Evolutionary conservation across 2,797 vertebrate species (phyloP).

Genomic region (Acanthiza pusilla): DNA sequence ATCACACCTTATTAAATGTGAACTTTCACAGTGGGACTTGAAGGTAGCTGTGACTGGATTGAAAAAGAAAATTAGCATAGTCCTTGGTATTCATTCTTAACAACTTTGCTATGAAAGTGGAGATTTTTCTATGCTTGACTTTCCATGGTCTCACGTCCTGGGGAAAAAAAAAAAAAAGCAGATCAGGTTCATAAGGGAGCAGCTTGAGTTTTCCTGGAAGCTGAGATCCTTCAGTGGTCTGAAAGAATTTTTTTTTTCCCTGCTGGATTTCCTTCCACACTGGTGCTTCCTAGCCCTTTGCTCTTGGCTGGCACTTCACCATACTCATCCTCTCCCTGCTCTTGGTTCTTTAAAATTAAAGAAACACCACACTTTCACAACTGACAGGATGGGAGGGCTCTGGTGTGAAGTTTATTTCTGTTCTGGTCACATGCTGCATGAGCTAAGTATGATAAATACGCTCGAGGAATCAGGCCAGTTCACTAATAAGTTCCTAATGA

Average conservation of each 20-base stretch:
- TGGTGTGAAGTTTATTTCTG: slow-evolving; percentile 54
- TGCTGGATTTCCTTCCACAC: neutral
- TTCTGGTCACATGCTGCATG: slow-evolving; percentile 23
- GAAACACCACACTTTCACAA: neutral
- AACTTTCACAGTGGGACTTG: slow-evolving; percentile 55
- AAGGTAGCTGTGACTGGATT: slow-evolving; percentile 34
- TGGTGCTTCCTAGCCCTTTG: neutral
- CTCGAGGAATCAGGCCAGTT: slow-evolving; percentile 33
- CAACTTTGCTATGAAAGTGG: neutral
- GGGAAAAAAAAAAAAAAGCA: neutral
- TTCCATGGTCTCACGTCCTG: neutral
- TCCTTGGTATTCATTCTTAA: neutral
- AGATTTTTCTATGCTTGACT: neutral
- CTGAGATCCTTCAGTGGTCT: neutral
- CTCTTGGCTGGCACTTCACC: neutral
- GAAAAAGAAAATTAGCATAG: neutral
- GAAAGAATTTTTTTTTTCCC: neutral
- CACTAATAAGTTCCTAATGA: slow-evolving; percentile 26
- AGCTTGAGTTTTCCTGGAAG: slow-evolving; percentile 13
- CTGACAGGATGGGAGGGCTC: neutral
- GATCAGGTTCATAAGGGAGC: neutral
- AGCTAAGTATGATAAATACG: slow-evolving; percentile 45
- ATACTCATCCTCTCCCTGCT: neutral
- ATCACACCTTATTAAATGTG: slow-evolving; percentile 64
- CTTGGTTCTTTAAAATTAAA: neutral